Percentiles rank a stretch among this genome's conserved stretches.
phyloP scores from a whole-genome alignment of 2,113 vertebrate genomes.

The Mobula hypostoma region DNA sequence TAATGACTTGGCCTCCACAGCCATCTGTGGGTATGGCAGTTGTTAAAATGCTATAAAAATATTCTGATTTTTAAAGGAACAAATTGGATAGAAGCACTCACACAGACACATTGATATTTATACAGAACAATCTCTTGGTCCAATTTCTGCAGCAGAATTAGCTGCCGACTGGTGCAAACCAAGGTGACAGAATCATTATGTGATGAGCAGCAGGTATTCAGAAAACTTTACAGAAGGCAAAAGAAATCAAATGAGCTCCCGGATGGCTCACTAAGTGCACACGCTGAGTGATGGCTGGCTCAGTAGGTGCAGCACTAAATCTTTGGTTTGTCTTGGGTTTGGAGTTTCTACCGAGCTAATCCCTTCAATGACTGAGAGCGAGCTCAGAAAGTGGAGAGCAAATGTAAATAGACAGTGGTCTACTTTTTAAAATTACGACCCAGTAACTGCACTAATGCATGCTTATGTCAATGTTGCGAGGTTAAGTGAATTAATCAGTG shows the following conservation, averaged over 20 bases:
- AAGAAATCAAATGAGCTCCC: conserved; percentile 13
- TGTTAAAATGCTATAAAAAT: no score
- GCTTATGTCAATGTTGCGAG: not conserved
- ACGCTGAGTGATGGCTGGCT: not conserved
- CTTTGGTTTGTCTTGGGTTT: not conserved
- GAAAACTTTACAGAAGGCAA: not conserved
- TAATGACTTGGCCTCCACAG: no score
- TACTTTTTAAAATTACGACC: not conserved
- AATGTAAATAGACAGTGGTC: not conserved
- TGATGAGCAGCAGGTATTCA: not conserved
- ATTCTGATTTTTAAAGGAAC: no score
- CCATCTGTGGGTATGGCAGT: no score
- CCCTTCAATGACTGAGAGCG: not conserved
- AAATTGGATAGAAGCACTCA: not conserved
- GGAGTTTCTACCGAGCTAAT: not conserved
- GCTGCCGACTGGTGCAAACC: not conserved
- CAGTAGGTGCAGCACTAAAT: not conserved
- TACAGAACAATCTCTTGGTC: not conserved
- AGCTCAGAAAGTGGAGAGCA: not conserved
- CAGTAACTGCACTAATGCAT: no score
- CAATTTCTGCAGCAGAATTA: not conserved
- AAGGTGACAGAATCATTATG: conserved; percentile 3
- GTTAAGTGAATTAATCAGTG: no score
- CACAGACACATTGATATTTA: not conserved
- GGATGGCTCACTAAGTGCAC: not conserved